phyloP scores from a whole-genome alignment of 2,888 invertebrate species.

The Dryobotodes eremita region DNA sequence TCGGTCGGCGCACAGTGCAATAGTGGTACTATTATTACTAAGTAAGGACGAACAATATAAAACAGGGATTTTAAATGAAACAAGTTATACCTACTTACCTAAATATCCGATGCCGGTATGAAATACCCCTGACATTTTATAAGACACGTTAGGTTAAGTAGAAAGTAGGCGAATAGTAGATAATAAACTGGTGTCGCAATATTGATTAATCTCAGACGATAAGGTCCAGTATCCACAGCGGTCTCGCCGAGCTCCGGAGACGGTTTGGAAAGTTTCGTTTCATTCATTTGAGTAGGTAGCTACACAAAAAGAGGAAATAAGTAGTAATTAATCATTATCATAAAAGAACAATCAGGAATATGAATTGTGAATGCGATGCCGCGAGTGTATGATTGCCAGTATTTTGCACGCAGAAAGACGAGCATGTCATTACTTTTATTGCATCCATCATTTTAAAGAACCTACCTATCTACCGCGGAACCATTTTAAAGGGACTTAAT shows the following conservation, averaged over 20 bases:
- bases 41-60: conserved; percentile 80
- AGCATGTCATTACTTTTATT: conserved; percentile 24
- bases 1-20: conserved; percentile 77
- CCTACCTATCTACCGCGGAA: background rate
- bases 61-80: conserved; percentile 86
- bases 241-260: conserved; percentile 1
- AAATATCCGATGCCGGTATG: conserved; percentile 68
- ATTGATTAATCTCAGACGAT: conserved; percentile 17
- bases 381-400: conserved; percentile 41
- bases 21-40: conserved; percentile 72
- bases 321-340: conserved; percentile 20
- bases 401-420: conserved; percentile 30
- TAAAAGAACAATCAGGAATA: conserved; percentile 21
- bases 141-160: conserved; percentile 72
- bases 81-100: conserved; percentile 69
- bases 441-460: background rate
- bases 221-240: conserved; percentile 4
- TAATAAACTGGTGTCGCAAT: conserved; percentile 43
- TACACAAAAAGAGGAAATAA: conserved; percentile 20
- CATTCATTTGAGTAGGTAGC: conserved; percentile 16
- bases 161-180: conserved; percentile 63
- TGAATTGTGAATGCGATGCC: conserved; percentile 31
- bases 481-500: too few species aligned
- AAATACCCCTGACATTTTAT: conserved; percentile 68
- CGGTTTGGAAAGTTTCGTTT: conserved; percentile 22